A percentile compares a stretch with the other conserved stretches of the same genome.
Evolutionary conservation across 2,888 invertebrate genomes (phyloP).

Genomic region (Pocota personata): DNA sequence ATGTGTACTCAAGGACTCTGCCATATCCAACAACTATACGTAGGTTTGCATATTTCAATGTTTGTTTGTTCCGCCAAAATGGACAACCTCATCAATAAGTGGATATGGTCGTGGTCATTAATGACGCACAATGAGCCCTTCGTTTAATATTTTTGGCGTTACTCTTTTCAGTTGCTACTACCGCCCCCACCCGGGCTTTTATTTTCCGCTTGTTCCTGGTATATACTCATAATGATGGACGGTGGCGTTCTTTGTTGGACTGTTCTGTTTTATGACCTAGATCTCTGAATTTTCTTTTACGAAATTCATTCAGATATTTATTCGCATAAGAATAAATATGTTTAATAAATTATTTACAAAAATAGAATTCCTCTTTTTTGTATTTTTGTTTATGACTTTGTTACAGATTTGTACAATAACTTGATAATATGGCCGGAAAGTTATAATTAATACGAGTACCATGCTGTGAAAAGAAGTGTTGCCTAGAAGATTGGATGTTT

Average conservation of each 20-base stretch:
- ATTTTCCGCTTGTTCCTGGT: not conserved
- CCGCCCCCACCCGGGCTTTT: not conserved
- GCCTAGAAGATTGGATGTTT: not conserved
- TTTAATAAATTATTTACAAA: constrained; percentile 22
- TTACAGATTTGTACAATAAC: not conserved
- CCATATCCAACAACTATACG: not conserved
- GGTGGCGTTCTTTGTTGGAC: constrained; percentile 41
- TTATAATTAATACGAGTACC: not conserved
- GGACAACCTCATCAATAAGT: constrained; percentile 65
- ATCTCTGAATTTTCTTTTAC: constrained; percentile 10
- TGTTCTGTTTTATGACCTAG: constrained; percentile 32
- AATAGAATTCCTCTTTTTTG: constrained; percentile 28
- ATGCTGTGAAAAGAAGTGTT: not conserved
- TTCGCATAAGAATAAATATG: not conserved
- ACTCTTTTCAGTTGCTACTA: not conserved
- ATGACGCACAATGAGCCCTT: constrained; percentile 72
- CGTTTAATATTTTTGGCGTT: constrained; percentile 63
- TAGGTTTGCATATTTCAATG: constrained; percentile 36
- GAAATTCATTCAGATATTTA: constrained; percentile 42
- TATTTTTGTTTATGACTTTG: constrained; percentile 11
- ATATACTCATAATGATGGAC: constrained; percentile 28
- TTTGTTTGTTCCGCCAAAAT: constrained; percentile 51
- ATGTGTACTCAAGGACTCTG: constrained; percentile 43
- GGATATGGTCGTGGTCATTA: constrained; percentile 66
- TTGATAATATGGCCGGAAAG: not conserved